Evolutionary conservation across 2,113 vertebrate species (phyloP), one percentile per base, ranked within the genome.

Genomic region (Nymphicus hollandicus): DNA sequence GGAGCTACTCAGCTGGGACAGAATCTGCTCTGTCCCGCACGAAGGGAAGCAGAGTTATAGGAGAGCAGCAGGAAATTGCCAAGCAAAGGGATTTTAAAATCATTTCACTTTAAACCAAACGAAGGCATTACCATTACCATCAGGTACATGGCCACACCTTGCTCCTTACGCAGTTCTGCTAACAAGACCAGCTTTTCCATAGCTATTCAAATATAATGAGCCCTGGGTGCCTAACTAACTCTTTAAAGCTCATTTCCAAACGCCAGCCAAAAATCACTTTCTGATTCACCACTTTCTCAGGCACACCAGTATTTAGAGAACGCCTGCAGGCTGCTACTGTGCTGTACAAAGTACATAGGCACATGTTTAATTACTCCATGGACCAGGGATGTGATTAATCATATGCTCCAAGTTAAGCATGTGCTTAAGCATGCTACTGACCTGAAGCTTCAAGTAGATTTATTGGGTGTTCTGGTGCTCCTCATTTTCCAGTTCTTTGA

Each of bases 271-370:
- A 96, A 96, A 82, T 56, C 66, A 76, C 86, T 73, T 91, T 91
- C 96, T 95, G 94, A 95, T 96, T 95, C 96, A 94, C 91, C 79
- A 73, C 79, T 93, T 97, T 95, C 95, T 93, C 95, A 96, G 87
- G 87, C 92, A 88, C 85, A 77, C 52, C 76, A 84, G 71, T 47
- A 87, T 89, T 93, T 61, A 86, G 74, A 91, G 79, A 87, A 84
- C 1, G 72, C 95, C 91, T 91, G 88, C 89, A 83, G 93, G 95
- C 93, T 90, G 95, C 81, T 91, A 27, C 84, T 58, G 79, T 6
- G 13, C 91, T 77, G 50, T 37, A 88, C 71, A 79, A 80, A 94
- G 79, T 73, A 82, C 89, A 82, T 69, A 82, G 85, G 85, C 85
- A 88, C 81, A 81, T 46, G 72, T 88, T 96, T 96, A 96, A 96